A percentile compares a stretch with the other conserved stretches of the same genome.
Evolutionary conservation across 2,797 vertebrate genomes (phyloP).

Genomic region (Molossus alvarezi): DNA sequence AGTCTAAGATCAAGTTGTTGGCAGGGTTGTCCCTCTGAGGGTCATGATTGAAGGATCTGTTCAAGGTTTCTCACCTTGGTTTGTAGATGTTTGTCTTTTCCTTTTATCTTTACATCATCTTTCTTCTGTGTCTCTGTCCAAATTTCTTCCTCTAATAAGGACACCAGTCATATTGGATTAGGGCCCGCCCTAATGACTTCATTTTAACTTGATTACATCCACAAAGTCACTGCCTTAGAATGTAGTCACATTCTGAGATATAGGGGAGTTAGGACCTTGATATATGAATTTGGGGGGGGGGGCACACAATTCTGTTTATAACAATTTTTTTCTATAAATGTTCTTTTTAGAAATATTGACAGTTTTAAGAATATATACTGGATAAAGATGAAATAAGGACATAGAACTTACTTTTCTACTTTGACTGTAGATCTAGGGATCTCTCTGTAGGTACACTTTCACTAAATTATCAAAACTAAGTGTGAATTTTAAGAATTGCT

Average conservation of each 20-base stretch:
- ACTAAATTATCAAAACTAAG: constrained; percentile 42
- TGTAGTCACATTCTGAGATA: not conserved
- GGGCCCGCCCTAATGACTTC: not conserved
- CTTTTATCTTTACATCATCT: not conserved
- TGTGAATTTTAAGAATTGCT: constrained; percentile 1
- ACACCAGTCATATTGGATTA: not conserved
- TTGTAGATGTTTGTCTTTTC: not conserved
- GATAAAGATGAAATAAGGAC: constrained; percentile 18
- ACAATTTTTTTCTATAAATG: not conserved
- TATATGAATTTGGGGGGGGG: not conserved
- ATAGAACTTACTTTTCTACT: constrained; percentile 26
- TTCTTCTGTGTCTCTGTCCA: not conserved
- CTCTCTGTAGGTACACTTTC: not conserved
- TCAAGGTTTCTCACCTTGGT: not conserved
- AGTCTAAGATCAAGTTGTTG: not conserved
- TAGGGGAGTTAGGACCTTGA: not conserved
- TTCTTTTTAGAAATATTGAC: not conserved
- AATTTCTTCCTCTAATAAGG: not conserved
- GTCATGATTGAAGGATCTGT: not conserved
- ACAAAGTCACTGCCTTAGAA: not conserved
- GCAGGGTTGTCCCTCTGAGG: not conserved
- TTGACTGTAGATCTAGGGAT: not conserved
- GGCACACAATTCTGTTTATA: not conserved
- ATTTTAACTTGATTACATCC: not conserved
- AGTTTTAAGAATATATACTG: constrained; percentile 35